phyloP scores from a whole-genome alignment of 2,888 invertebrate species.

The Folsomia candida region DNA sequence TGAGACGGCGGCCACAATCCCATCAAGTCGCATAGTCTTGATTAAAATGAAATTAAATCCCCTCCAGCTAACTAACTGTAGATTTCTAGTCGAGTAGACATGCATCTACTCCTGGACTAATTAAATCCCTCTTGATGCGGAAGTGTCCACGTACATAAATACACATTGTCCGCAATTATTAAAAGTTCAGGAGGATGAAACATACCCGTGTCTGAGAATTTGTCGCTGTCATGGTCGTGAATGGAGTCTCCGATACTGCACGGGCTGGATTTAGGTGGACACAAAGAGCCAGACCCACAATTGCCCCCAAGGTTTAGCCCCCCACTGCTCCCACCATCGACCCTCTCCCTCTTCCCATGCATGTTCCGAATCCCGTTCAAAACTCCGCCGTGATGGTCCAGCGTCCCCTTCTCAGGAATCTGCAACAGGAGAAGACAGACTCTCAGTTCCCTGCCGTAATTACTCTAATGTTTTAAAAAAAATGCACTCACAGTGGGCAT shows the following conservation, averaged over 20 bases:
- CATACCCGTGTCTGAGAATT: constrained; percentile 47
- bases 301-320: constrained; percentile 35
- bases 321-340: not conserved
- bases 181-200: no score
- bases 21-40: not conserved
- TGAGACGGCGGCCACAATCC: not conserved
- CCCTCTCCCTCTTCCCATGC: constrained; percentile 39
- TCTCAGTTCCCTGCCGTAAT: no score
- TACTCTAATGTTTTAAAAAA: no score
- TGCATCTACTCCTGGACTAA: no score
- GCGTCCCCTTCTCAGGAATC: constrained; percentile 41
- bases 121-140: no score
- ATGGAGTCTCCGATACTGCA: constrained; percentile 38
- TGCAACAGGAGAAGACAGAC: no score
- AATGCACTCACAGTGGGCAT: constrained; percentile 44
- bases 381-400: constrained; percentile 24
- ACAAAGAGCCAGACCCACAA: constrained; percentile 29
- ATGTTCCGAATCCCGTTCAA: constrained; percentile 32
- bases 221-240: constrained; percentile 37
- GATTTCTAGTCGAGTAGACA: not conserved
- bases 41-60: not conserved
- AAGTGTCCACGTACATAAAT: not conserved
- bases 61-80: not conserved
- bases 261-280: constrained; percentile 46
- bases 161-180: not conserved